These are phyloP conservation scores for Dinomys branickii DNA, from an alignment of 2,113 vertebrate genomes.

Conservation along the genomic window DNA sequence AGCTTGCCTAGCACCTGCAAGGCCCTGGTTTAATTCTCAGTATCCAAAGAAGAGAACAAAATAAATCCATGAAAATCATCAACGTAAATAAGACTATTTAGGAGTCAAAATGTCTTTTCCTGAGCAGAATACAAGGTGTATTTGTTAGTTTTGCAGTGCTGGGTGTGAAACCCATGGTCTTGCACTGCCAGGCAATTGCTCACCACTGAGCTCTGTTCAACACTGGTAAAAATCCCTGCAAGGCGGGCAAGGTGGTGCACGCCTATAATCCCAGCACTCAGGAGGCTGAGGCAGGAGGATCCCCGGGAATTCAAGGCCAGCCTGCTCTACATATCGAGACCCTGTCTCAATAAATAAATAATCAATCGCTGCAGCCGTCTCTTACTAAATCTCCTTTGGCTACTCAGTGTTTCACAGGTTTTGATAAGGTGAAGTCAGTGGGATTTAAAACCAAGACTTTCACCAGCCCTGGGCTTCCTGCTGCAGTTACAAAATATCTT, in stretches of 20 bases:
- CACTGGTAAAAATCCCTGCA: background rate
- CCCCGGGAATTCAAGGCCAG: no score
- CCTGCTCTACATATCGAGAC: no score
- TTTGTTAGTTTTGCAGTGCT: background rate
- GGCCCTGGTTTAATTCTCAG: background rate
- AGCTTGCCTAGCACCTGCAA: background rate
- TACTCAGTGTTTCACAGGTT: background rate
- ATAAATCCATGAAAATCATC: background rate
- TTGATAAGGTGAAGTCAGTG: background rate
- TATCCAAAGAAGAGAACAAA: background rate
- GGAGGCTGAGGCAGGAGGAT: no score
- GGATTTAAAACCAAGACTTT: background rate
- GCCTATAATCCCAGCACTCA: no score
- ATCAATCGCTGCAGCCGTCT: background rate
- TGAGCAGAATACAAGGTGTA: background rate
- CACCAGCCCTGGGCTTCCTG: background rate
- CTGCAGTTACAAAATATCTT: background rate
- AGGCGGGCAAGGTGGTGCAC: no score
- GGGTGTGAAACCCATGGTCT: background rate
- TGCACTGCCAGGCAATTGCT: background rate
- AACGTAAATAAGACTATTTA: background rate
- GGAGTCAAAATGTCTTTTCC: background rate
- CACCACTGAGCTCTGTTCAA: background rate
- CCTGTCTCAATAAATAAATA: no score
- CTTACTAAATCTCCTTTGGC: background rate